Percentiles rank a stretch among this genome's conserved stretches.
These are phyloP conservation scores for Diglossa brunneiventris DNA, from an alignment of 2,113 vertebrate genomes.

Conservation along the genomic window DNA sequence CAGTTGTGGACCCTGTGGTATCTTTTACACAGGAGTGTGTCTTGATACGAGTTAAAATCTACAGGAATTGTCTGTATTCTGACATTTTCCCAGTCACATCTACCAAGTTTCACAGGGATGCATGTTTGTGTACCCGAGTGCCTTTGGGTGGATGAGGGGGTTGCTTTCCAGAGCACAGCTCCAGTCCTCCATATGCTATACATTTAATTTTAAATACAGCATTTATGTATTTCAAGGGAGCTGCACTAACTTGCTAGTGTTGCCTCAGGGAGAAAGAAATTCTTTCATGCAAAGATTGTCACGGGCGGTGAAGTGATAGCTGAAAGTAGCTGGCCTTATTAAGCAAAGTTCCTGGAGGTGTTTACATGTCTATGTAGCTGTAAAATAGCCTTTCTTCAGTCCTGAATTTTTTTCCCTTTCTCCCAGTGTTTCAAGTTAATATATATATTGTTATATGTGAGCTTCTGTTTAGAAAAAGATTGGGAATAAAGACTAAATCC, in stretches of 20 bases:
- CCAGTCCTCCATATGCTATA: not conserved
- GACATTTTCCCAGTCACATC: not conserved
- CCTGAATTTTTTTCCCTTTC: not conserved
- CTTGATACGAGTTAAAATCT: not conserved
- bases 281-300: slow-evolving; percentile 26
- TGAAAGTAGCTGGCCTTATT: slow-evolving; percentile 41
- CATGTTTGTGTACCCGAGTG: not conserved
- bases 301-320: not conserved
- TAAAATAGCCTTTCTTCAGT: slow-evolving; percentile 17
- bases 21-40: not conserved
- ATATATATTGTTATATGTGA: not conserved
- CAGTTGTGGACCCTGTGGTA: not conserved
- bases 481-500: not conserved
- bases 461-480: slow-evolving; percentile 1
- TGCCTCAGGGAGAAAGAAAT: slow-evolving; percentile 28
- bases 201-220: slow-evolving; percentile 36
- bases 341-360: slow-evolving; percentile 38
- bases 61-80: not conserved
- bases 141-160: not conserved
- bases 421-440: not conserved
- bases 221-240: not conserved
- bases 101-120: not conserved
- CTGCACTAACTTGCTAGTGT: not conserved
- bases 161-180: not conserved
- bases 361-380: not conserved